Conservation (phyloP, 2,113 vertebrate species). For the Motacilla alba region DNA sequence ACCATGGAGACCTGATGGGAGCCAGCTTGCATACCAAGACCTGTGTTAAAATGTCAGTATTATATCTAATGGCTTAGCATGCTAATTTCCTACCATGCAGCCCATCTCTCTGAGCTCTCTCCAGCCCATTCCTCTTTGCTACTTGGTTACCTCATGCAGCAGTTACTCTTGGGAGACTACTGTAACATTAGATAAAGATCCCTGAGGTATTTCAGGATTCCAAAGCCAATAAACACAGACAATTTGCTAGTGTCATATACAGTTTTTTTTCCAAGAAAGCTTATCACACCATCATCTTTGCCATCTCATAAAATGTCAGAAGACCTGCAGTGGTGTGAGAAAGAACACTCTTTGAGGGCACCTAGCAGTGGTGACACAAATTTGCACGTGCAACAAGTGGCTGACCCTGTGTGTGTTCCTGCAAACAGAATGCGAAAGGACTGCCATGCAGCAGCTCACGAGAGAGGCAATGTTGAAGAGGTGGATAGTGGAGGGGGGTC, state of each 20-base stretch:
- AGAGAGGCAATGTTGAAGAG: constrained; percentile 83
- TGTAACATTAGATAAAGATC: neutral
- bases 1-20: neutral
- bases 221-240: neutral
- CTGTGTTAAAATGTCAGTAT: neutral
- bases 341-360: neutral
- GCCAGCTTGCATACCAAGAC: neutral
- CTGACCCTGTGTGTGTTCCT: neutral
- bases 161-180: neutral
- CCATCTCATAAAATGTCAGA: neutral
- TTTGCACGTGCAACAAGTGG: neutral
- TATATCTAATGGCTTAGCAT: neutral
- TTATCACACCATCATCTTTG: neutral
- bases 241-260: neutral
- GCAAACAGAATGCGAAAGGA: constrained; percentile 89
- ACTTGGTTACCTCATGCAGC: neutral
- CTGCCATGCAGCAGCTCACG: constrained; percentile 83
- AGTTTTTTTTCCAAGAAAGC: neutral
- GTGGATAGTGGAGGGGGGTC: constrained; percentile 75
- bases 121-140: neutral
- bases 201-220: neutral
- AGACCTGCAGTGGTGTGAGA: neutral
- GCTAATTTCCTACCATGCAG: neutral
- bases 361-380: neutral
- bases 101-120: neutral